These are phyloP conservation scores for Pipistrellus pygmaeus DNA, from an alignment of 2,797 vertebrate species.

Conservation along the genomic window DNA sequence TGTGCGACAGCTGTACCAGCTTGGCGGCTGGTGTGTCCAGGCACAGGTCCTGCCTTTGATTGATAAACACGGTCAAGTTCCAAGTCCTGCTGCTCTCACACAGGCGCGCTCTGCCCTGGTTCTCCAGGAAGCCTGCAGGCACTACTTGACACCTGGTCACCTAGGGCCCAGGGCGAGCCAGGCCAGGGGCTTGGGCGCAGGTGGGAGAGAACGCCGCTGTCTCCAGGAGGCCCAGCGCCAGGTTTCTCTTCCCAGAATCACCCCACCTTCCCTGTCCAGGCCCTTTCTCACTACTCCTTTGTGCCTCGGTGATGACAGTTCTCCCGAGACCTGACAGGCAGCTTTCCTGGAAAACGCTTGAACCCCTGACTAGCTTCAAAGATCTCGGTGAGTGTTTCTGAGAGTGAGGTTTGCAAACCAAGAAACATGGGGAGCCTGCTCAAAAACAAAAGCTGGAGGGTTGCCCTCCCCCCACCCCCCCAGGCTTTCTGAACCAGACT, in stretches of 20 bases:
- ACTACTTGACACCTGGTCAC: background rate
- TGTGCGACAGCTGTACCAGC: conserved; percentile 46
- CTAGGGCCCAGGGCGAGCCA: background rate
- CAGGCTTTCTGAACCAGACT: conserved; percentile 19
- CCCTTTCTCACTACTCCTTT: conserved; percentile 37
- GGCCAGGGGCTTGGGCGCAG: background rate
- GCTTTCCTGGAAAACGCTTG: conserved; percentile 52
- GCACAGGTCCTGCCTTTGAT: conserved; percentile 50
- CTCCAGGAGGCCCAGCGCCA: background rate
- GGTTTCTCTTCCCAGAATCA: background rate
- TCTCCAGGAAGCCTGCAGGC: background rate
- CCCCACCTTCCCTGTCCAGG: background rate
- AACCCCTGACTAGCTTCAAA: conserved; percentile 29
- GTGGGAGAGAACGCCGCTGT: background rate
- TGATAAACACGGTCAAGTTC: conserved; percentile 30
- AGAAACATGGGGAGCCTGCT: background rate
- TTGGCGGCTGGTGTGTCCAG: background rate
- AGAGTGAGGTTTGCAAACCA: background rate
- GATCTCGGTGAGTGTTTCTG: conserved; percentile 4
- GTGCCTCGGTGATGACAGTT: background rate
- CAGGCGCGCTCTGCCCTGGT: background rate
- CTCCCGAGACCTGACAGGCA: conserved; percentile 4
- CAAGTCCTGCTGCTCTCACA: background rate
- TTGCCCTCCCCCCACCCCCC: too few species aligned
- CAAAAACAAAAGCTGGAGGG: background rate